phyloP scores from a whole-genome alignment of 2,797 vertebrate genomes.

The Crenuchus spilurus region DNA sequence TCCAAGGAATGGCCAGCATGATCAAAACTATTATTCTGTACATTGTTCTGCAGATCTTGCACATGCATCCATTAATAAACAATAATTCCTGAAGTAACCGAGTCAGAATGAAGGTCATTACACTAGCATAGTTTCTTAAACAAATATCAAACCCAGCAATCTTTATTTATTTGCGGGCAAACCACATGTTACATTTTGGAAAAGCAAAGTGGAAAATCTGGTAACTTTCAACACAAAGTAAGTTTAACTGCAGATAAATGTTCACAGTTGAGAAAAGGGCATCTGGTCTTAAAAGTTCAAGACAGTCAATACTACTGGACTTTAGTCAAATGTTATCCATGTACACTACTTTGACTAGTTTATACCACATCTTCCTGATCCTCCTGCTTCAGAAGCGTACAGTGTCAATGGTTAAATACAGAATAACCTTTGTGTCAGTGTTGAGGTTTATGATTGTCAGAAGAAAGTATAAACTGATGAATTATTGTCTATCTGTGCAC shows the following conservation, averaged over 20 bases:
- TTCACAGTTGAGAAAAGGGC: constrained; percentile 4
- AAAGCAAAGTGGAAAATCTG: not conserved
- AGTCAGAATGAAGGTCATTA: not conserved
- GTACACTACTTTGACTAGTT: not conserved
- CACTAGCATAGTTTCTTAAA: no score
- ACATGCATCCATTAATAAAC: not conserved
- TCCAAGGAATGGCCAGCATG: not conserved
- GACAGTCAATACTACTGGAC: constrained; percentile 4
- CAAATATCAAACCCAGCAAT: no score
- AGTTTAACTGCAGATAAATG: constrained; percentile 20
- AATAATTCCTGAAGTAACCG: not conserved
- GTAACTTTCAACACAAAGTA: not conserved
- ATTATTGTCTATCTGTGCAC: not conserved
- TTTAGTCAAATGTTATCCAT: constrained; percentile 36
- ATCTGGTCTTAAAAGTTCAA: constrained; percentile 29
- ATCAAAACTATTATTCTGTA: not conserved
- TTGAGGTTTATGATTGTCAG: constrained; percentile 34
- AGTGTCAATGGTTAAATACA: constrained; percentile 34
- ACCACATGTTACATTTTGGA: not conserved
- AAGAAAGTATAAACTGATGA: not conserved
- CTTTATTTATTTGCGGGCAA: no score
- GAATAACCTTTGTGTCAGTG: constrained; percentile 26
- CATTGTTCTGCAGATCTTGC: not conserved
- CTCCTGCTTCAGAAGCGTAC: not conserved
- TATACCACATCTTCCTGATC: constrained; percentile 12